Evolutionary conservation across 2,888 invertebrate genomes (phyloP), one percentile per base, ranked within the genome.

Genomic region (Nomada lathburiana): DNA sequence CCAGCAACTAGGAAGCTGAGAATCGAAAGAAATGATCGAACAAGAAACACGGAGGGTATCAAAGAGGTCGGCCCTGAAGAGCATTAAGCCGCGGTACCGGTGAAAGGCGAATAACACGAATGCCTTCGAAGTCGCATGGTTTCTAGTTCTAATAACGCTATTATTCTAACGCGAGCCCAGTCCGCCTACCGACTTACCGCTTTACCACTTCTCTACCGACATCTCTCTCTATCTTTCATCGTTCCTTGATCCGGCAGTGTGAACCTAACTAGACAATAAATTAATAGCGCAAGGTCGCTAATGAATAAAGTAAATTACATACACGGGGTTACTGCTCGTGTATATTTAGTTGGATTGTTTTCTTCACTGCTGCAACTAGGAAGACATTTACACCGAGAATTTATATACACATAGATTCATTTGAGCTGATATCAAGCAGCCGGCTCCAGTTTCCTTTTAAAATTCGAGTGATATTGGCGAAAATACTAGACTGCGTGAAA

Each of bases 81-180:
- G 83, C 71, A 73, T 72, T 76, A 76, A 72, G 80, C 78, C 59
- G 55, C 62, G 80, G 72, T 63, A 73, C 75, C 69, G 75, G 86
- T 86, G 87, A 87, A 87, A 87, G 87, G 87, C 82, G 80, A 86
- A 81, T 86, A 86, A 82, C 81, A 68, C 80, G 79, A 83, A 79
- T 87, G 67, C 83, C 83, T 82, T 69, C 63, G 67, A 71, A 87
- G 86, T 86, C 86, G 73, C 85, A 77, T 81, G 78, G 83, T 87
- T 83, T 86, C 78, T 76, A 76, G 69, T 76, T 83, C 82, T 82
- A 86, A 87, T 86, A 86, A 85, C 80, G 81, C 82, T 76, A 86
- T 84, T 86, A 82, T 82, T 84, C 76, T 74, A 76, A 82, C 82
- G 75, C 68, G 57, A 71, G 47, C 62, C 78, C 52, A 26, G 80